phyloP scores from a whole-genome alignment of 2,797 vertebrate genomes.

The Capromys pilorides region DNA sequence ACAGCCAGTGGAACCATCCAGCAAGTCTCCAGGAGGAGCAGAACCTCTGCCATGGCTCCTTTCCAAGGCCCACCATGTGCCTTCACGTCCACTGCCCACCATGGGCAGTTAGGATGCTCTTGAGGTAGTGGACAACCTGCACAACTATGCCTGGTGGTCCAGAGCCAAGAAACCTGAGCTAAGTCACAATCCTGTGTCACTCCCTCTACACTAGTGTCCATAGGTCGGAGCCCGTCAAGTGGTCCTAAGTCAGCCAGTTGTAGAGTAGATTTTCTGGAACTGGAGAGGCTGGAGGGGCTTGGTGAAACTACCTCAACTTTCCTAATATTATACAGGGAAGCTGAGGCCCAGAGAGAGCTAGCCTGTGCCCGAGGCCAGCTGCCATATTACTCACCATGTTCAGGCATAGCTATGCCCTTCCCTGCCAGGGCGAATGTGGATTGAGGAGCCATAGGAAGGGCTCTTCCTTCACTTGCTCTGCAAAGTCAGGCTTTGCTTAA shows the following conservation, averaged over 20 bases:
- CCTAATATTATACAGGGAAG: not conserved
- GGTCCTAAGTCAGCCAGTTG: not conserved
- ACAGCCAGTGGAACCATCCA: fast-evolving
- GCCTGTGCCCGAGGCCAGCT: not conserved
- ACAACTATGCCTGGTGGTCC: not conserved
- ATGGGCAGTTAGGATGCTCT: not conserved
- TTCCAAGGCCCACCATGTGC: fast-evolving
- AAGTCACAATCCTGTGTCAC: not conserved
- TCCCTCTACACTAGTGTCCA: not conserved
- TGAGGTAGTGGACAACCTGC: not conserved
- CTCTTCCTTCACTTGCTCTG: not conserved
- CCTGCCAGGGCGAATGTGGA: not conserved
- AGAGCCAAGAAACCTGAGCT: not conserved
- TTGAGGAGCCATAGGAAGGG: not conserved
- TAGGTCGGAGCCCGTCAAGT: not conserved
- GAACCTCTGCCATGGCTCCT: fast-evolving
- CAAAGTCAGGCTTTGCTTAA: constrained; percentile 35
- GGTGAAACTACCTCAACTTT: not conserved
- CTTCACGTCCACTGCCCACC: fast-evolving
- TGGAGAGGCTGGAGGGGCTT: not conserved
- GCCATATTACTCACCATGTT: fast-evolving
- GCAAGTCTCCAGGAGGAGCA: fast-evolving
- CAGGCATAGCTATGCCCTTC: not conserved
- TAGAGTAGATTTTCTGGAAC: not conserved
- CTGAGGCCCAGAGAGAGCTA: not conserved